A percentile compares a stretch with the other conserved stretches of the same genome.
Conservation (phyloP, 2,113 vertebrate species). For the Pagrus major region DNA sequence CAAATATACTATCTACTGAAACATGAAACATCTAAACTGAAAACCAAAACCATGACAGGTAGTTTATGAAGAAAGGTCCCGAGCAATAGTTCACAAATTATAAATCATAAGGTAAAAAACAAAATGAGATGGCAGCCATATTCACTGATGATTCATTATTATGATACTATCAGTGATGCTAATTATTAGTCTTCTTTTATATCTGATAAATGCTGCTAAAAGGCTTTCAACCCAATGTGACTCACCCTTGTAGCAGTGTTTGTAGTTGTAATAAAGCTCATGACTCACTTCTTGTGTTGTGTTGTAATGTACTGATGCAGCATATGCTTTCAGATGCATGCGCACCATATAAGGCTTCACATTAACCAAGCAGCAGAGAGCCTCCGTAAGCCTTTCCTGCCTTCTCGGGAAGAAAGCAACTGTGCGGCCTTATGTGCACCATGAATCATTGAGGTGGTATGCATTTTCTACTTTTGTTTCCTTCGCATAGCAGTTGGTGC, state of each 20-base stretch:
- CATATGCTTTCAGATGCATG: slow-evolving; percentile 5
- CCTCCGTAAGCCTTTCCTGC: slow-evolving; percentile 18
- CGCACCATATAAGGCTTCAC: neutral
- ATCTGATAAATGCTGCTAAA: neutral
- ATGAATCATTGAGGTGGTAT: slow-evolving; percentile 13
- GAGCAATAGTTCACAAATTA: neutral
- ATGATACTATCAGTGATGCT: neutral
- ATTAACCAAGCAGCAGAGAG: slow-evolving; percentile 17
- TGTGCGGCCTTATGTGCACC: neutral
- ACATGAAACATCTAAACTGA: too few relatives aligned
- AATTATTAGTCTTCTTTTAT: neutral
- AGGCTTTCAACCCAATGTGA: neutral
- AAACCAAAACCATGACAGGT: too few relatives aligned
- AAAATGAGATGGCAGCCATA: neutral
- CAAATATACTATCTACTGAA: too few relatives aligned
- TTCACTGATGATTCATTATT: neutral
- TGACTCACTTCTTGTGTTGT: neutral
- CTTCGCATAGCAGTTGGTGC: neutral
- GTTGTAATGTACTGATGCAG: neutral
- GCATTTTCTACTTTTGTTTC: slow-evolving; percentile 13
- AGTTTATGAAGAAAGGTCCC: neutral
- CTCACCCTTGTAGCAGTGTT: neutral
- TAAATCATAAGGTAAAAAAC: neutral
- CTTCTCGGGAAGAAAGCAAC: slow-evolving; percentile 13
- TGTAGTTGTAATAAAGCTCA: neutral